Base-by-base conservation (phyloP, 2,888 invertebrate species). In the Drosophila pegasa region DNA sequence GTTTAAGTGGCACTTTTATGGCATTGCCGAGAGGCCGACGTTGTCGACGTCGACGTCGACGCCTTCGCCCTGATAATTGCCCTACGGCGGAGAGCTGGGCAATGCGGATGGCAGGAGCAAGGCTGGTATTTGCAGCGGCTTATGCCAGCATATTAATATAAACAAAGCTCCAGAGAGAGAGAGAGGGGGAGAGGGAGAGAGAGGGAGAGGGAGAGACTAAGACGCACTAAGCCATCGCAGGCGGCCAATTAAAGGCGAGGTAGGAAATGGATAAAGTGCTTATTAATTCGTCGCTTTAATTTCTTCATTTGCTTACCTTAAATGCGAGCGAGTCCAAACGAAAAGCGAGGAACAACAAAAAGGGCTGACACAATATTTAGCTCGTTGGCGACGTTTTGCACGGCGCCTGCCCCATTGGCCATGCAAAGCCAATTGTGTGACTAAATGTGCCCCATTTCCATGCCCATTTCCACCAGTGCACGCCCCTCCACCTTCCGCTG, bases 1-100 rank as follows among this genome's bases (percentile, higher is more conserved):
- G 71, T 86, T 85, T 85, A 87, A 83, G 83, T 87, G 88, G 71
- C 88, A 79, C 83, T 85, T 83, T 87, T 81, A 85, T 85, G 86
- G 88, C 86, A 84, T 80, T 84, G 78, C 62, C 59, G 33, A 69
- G 75, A 56, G 54, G 52, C 50, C 33, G 40, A 14, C 47, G 12
- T n/a, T 35, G 54, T 47, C 50, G 29, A 2, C 64, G 54, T 47
- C 50, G 29, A 2, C 64, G 55, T 54, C 61, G 25, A 55, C 66
- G 78, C 62, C 51, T 60, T 54, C 31, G 48, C 41, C 33, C 60
- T 64, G 78, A 78, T 78, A 78, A 75, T 78, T 75, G 69, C 68
- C 73, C 50, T 33, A 63, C 40, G 3, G 51, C n/a, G 18, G 31
- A 16, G 25, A n/a, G 22, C 35, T 10, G 22, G 25, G 22, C 22